Conservation (phyloP, 2,797 vertebrate species). For the Huso huso region DNA sequence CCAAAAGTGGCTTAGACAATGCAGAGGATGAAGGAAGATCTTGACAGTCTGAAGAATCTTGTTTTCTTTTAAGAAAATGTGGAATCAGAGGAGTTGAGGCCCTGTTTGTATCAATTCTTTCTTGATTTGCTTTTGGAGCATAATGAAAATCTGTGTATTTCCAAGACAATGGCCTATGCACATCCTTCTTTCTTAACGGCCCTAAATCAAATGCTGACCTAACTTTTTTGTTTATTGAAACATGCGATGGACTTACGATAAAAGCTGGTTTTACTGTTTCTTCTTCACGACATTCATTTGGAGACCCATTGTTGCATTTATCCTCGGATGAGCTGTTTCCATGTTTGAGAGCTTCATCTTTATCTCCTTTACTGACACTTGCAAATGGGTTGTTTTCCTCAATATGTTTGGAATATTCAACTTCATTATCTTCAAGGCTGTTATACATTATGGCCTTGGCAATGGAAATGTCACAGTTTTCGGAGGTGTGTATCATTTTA, state of each 20-base stretch:
- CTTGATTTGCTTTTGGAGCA: slow-evolving; percentile 46
- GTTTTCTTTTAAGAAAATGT: slow-evolving; percentile 37
- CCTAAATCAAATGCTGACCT: slow-evolving; percentile 56
- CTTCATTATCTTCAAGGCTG: not conserved
- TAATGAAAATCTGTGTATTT: slow-evolving; percentile 35
- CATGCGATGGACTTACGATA: slow-evolving; percentile 33
- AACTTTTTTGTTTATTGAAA: slow-evolving; percentile 44
- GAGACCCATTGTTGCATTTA: not conserved
- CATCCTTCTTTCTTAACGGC: slow-evolving; percentile 49
- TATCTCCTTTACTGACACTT: slow-evolving; percentile 16
- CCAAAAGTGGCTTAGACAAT: slow-evolving; percentile 28
- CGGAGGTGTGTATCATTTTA: not conserved
- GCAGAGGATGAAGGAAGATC: slow-evolving; percentile 28
- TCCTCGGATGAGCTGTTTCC: not conserved
- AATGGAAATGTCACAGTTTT: no score
- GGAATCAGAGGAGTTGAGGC: slow-evolving; percentile 36
- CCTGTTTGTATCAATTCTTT: slow-evolving; percentile 34
- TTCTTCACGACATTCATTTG: not conserved
- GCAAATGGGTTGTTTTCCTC: slow-evolving; percentile 11
- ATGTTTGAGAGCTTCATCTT: not conserved
- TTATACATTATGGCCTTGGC: not conserved
- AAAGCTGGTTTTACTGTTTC: not conserved
- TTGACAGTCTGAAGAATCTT: slow-evolving; percentile 33
- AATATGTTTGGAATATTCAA: not conserved
- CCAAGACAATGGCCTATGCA: slow-evolving; percentile 36